Base-by-base conservation (phyloP, 2,888 invertebrate species). In the Acholoe squamosa region DNA sequence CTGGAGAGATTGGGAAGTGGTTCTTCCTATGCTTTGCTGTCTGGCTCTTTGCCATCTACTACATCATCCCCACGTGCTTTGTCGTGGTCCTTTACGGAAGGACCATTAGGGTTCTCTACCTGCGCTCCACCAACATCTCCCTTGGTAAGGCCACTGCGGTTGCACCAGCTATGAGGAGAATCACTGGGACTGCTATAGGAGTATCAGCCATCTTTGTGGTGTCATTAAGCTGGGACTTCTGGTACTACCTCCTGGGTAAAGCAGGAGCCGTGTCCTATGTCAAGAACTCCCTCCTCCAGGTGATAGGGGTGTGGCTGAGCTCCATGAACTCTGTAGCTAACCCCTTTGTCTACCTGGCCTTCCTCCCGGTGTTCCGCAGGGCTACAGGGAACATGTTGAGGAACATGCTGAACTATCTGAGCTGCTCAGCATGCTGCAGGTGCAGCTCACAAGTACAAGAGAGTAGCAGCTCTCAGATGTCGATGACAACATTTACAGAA, bases 171-270 rank as follows among this genome's bases (percentile, higher is more conserved):
- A n/a, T 25, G 22, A 16, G 19, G n/a, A 28, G 25, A 12, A 43
- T 84, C 1, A 34, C 84, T 0, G 12, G 25, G 0, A 84, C 34
- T 3, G 84, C 84, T 12, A 52, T 84, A 12, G 25, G 22, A 22
- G 84, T 84, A 0, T 34, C 84, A 5, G 12, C 16, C 25, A 33
- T 84, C 84, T 84, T 84, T 33, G 25, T 84, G 33, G 14, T 84
- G n/a, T 84, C 84, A 16, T 14, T 52, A 33, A 84, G 84, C 52
- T 84, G 52, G 43, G 84, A 84, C 52, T 52, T 84, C 43, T 84
- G 84, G 84, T 84, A 34, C 84, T 84, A 84, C 43, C 84, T 84
- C 25, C 84, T 84, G 7, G 84, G 84, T 34, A 28, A 43, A 12
- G 25, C 43, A 19, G 84, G 84, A 16, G n/a, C 33, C 12, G 84